A percentile compares a stretch with the other conserved stretches of the same genome.
Conservation (phyloP, 2,888 invertebrate species). For the Orchesellides sinensis region DNA sequence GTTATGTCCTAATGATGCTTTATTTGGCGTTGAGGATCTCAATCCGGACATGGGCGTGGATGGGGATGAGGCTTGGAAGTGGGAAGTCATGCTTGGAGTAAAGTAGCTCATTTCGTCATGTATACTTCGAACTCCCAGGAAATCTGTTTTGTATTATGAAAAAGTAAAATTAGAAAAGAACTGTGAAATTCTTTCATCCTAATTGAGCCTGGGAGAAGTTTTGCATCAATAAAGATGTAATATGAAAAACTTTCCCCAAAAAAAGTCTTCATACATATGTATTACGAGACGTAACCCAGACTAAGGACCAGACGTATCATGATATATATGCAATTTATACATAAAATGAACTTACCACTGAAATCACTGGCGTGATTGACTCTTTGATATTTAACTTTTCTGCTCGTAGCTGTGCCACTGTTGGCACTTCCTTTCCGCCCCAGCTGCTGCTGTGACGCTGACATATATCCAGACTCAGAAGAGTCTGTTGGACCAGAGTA, state of each 20-base stretch:
- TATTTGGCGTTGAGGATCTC: slow-evolving; percentile 48
- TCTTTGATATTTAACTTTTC: slow-evolving; percentile 74
- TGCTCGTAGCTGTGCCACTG: slow-evolving; percentile 65
- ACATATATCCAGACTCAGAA: slow-evolving; percentile 68
- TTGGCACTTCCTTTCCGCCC: slow-evolving; percentile 65
- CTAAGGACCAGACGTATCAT: not conserved
- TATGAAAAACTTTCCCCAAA: not conserved
- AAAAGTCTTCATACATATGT: not conserved
- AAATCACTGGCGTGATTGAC: slow-evolving; percentile 74
- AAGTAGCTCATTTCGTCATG: slow-evolving; percentile 71
- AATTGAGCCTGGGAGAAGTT: too few species aligned
- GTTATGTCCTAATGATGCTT: slow-evolving; percentile 61
- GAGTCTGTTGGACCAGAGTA: slow-evolving; percentile 66
- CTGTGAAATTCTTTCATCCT: too few species aligned
- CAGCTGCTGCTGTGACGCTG: slow-evolving; percentile 66
- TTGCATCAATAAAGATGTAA: too few species aligned
- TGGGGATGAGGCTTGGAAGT: slow-evolving; percentile 67
- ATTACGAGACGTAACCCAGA: not conserved
- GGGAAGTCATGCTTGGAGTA: slow-evolving; percentile 65
- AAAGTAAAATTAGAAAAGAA: not conserved
- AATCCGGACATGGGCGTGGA: slow-evolving; percentile 65
- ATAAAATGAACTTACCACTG: slow-evolving; percentile 68
- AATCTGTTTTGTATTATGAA: slow-evolving; percentile 57
- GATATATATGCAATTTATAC: too few species aligned
- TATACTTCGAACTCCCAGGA: slow-evolving; percentile 69